Evolutionary conservation across 2,113 vertebrate species (phyloP).

Genomic region (Lasiurus borealis): DNA sequence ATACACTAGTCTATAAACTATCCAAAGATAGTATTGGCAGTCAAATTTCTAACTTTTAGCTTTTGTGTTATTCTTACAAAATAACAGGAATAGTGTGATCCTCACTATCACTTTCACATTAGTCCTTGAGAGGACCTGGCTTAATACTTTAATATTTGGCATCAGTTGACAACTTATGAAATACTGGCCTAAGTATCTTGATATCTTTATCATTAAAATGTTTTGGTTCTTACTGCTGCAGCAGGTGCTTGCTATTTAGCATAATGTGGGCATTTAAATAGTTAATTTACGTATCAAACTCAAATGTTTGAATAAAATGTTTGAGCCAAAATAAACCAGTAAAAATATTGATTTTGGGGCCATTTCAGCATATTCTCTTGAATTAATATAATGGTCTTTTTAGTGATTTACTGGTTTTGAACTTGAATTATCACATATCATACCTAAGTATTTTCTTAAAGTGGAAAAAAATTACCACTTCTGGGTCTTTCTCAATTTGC

Average conservation of each 20-base stretch:
- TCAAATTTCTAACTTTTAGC: slow-evolving; percentile 57
- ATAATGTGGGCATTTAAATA: slow-evolving; percentile 25
- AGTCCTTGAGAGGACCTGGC: slow-evolving; percentile 72
- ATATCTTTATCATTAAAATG: slow-evolving; percentile 56
- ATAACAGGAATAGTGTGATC: slow-evolving; percentile 51
- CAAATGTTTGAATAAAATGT: not conserved
- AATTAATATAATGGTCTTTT: not conserved
- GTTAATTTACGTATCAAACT: not conserved
- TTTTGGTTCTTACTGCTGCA: slow-evolving; percentile 66
- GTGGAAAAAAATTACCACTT: slow-evolving; percentile 4
- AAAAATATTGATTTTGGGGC: slow-evolving; percentile 30
- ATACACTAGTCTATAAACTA: slow-evolving; percentile 26
- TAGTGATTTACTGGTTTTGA: slow-evolving; percentile 6
- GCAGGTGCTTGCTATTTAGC: slow-evolving; percentile 18
- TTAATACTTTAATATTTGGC: slow-evolving; percentile 73
- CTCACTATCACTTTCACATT: slow-evolving; percentile 72
- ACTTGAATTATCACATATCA: slow-evolving; percentile 6
- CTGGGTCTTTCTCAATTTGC: slow-evolving; percentile 24
- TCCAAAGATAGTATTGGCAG: slow-evolving; percentile 67
- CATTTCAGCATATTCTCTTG: slow-evolving; percentile 11
- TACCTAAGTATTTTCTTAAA: slow-evolving; percentile 50
- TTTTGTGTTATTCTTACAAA: slow-evolving; percentile 69
- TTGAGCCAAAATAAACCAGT: slow-evolving; percentile 56
- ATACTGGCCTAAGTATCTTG: slow-evolving; percentile 45
- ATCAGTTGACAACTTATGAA: slow-evolving; percentile 48